These are phyloP conservation scores for Hipparchia sbordonii DNA, from an alignment of 2,888 invertebrate species.

Conservation along the genomic window DNA sequence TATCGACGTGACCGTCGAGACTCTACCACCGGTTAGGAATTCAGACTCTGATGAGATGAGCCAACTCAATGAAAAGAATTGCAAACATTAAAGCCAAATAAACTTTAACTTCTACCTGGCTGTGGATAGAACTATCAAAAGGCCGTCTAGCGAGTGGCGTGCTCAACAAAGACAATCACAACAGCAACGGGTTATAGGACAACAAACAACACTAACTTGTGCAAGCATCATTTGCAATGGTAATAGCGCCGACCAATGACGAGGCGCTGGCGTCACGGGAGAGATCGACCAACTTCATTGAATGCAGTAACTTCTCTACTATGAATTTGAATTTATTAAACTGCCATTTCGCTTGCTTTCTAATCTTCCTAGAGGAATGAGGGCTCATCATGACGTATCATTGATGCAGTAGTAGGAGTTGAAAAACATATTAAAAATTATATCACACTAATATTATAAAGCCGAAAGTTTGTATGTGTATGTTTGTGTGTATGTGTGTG, in stretches of 20 bases:
- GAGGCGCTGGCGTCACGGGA: background rate
- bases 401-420: no score
- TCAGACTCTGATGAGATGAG: no score
- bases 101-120: background rate
- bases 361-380: no score
- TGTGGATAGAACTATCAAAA: background rate
- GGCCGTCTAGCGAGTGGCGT: background rate
- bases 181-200: background rate
- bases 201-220: conserved; percentile 20
- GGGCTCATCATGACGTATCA: no score
- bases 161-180: conserved; percentile 4
- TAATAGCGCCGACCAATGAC: background rate
- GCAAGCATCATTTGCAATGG: conserved; percentile 16
- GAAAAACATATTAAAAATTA: no score
- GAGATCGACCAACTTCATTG: conserved; percentile 13
- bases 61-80: no score
- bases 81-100: no score
- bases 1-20: no score
- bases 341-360: background rate
- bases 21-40: no score
- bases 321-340: conserved; percentile 14
- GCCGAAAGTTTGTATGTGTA: no score
- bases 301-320: background rate
- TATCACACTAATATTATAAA: no score
- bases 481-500: no score